Base-by-base conservation (phyloP, 2,888 invertebrate species). In the Drosophila emarginata region DNA sequence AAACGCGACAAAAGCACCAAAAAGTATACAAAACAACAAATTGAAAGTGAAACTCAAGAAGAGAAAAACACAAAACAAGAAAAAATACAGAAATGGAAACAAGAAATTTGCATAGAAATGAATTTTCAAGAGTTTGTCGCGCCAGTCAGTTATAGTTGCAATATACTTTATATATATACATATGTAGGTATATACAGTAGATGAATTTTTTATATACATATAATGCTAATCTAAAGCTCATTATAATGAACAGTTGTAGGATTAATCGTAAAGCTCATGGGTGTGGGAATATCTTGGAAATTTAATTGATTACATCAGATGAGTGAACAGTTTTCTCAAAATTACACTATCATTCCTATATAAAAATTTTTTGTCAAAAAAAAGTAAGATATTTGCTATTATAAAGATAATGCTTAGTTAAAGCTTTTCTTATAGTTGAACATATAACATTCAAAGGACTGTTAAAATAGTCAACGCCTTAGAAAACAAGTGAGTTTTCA, bases 81-180 rank as follows among this genome's bases (percentile, higher is more conserved):
- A 45, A 45, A 45, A 45, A 45, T 45, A 76, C 63, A 80, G 75
- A 86, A 88, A 89, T 86, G 86, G 71, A 74, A 85, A 87, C 81
- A 81, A 86, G 85, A 89, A 89, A 86, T 86, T 89, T 83, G 89
- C 85, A 89, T 89, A 88, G 84, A 89, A 86, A 86, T 86, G 78
- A 89, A 86, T 89, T 85, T 88, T 78, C 72, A 76, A 87, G 65
- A 87, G 71, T 74, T 76, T 78, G 72, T 71, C 64, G 80, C 80
- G 58, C 37, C 59, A 58, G 53, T 50, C 39, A 12, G 40, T 51
- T 71, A 65, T 70, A 39, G 66, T 53, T 50, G 45, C 28, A 26
- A 28, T 28, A 28, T 28, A 28, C 28, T 60, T 40, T 37, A 56
- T 21, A 18, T n/a, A 23, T 66, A 52, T 21, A 56, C 7, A 18